These are phyloP conservation scores for Tryphoninae sp. DNA, from an alignment of 2,888 invertebrate species.

Conservation along the genomic window DNA sequence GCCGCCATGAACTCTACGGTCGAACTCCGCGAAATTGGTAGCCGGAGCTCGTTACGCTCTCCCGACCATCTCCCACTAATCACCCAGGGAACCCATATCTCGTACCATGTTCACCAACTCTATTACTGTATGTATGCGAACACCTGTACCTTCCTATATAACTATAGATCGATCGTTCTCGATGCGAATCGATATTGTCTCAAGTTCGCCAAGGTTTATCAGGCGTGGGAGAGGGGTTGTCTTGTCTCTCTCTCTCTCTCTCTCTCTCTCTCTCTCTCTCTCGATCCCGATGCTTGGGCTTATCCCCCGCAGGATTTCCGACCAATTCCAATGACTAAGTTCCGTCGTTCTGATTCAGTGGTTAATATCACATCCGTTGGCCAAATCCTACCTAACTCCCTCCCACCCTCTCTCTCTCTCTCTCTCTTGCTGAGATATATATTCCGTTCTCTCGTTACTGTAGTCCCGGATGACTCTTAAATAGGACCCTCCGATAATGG, in stretches of 20 bases:
- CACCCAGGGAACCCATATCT: slow-evolving; percentile 56
- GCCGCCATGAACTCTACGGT: slow-evolving; percentile 64
- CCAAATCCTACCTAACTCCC: slow-evolving; percentile 20
- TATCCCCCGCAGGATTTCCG: slow-evolving; percentile 59
- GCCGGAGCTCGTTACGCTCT: slow-evolving; percentile 66
- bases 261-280: slow-evolving; percentile 3
- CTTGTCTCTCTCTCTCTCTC: background rate
- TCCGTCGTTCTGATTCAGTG: slow-evolving; percentile 58
- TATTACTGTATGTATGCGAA: slow-evolving; percentile 20
- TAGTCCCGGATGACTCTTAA: slow-evolving; percentile 43
- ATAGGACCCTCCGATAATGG: slow-evolving; percentile 45
- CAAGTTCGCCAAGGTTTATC: slow-evolving; percentile 64
- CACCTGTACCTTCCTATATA: slow-evolving; percentile 25
- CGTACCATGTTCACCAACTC: background rate
- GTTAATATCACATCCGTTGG: slow-evolving; percentile 51
- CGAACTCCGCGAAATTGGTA: slow-evolving; percentile 67
- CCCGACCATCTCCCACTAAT: slow-evolving; percentile 62
- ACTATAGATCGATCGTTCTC: slow-evolving; percentile 61
- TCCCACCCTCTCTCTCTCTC: background rate
- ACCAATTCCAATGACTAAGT: slow-evolving; percentile 63
- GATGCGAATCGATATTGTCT: slow-evolving; percentile 64
- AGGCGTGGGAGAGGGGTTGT: slow-evolving; percentile 18
- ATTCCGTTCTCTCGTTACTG: background rate
- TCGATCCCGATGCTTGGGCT: slow-evolving; percentile 23
- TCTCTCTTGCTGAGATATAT: too few species aligned